Conservation (phyloP, 2,113 vertebrate genomes). For the Australoheros scitulus region DNA sequence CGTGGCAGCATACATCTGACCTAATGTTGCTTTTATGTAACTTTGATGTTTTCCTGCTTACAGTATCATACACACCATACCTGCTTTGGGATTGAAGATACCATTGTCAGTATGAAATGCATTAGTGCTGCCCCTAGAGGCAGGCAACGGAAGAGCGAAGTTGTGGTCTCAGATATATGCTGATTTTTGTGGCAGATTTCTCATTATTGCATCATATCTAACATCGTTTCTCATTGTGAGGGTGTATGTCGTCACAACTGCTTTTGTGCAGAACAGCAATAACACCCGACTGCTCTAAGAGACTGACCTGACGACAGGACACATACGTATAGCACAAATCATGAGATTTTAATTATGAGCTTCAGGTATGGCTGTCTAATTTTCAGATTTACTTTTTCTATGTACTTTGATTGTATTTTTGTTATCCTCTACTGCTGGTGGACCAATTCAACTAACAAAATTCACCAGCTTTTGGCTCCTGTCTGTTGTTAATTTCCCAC, state of each 20-base stretch:
- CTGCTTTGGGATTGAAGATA: conserved; percentile 12
- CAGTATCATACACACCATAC: not conserved
- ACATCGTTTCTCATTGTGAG: not conserved
- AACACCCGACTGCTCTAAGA: not conserved
- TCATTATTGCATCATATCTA: conserved; percentile 29
- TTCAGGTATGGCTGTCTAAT: not conserved
- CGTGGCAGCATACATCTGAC: not conserved
- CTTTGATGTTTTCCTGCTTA: not conserved
- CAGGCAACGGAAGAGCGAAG: not conserved
- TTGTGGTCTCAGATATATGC: not conserved
- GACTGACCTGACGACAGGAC: not conserved
- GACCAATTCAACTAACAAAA: not conserved
- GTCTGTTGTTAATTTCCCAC: conserved; percentile 22
- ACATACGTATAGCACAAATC: not conserved
- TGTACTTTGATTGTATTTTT: not conserved
- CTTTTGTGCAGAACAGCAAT: not conserved
- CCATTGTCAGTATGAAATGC: not conserved
- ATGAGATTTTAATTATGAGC: not conserved
- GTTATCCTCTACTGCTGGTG: not conserved
- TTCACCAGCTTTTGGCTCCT: not conserved
- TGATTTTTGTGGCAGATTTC: conserved; percentile 2
- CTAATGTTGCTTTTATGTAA: not conserved
- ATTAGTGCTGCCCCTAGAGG: conserved; percentile 12
- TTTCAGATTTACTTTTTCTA: not conserved
- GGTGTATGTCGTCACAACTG: not conserved